Conservation (phyloP, 2,888 invertebrate genomes). For the Antheraea yamamai region DNA sequence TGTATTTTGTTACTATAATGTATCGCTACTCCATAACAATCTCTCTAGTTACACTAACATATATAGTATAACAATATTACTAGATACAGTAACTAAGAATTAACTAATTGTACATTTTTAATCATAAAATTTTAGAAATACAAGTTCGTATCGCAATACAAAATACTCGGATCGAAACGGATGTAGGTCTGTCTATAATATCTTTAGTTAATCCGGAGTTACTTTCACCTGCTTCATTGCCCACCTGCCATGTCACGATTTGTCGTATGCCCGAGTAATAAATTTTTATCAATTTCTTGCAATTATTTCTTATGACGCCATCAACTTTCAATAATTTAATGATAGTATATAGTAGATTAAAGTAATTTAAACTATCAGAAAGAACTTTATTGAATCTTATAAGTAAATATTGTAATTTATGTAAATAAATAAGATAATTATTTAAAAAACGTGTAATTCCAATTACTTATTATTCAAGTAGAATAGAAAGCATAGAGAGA, state of each 20-base stretch:
- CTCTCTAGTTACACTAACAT: background rate
- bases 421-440: too few species aligned
- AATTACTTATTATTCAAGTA: background rate
- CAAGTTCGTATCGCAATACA: background rate
- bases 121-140: background rate
- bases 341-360: background rate
- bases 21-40: background rate
- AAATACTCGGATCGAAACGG: conserved; percentile 57
- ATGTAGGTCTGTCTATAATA: conserved; percentile 38
- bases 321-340: conserved; percentile 20
- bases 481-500: background rate
- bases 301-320: conserved; percentile 30
- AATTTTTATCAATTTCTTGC: conserved; percentile 39
- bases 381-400: background rate
- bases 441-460: too few species aligned
- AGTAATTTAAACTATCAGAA: background rate
- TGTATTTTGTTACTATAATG: background rate
- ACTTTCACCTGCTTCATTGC: conserved; percentile 66
- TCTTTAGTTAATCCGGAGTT: conserved; percentile 40
- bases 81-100: background rate
- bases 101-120: background rate
- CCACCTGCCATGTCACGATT: conserved; percentile 51
- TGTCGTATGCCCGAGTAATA: conserved; percentile 45
- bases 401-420: background rate
- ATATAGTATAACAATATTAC: background rate